phyloP scores from a whole-genome alignment of 2,113 vertebrate species.

The Cebidichthys violaceus region DNA sequence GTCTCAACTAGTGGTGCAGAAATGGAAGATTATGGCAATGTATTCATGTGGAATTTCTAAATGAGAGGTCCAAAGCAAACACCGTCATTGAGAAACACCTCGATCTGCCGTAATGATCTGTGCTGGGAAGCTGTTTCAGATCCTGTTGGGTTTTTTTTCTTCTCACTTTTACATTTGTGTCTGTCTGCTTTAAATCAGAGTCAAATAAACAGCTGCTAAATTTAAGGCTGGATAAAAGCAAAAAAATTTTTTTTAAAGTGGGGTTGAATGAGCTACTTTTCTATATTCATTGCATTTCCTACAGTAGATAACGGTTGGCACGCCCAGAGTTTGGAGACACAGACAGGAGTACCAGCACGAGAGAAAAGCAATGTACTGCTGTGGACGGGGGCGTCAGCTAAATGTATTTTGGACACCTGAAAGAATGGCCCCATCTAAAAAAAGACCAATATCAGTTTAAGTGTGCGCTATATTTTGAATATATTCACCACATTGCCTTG shows the following conservation, averaged over 20 bases:
- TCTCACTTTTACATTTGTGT: slow-evolving; percentile 7
- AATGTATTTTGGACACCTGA: no score
- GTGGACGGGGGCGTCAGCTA: no score
- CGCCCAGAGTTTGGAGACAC: no score
- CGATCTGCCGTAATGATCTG: not conserved
- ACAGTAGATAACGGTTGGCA: no score
- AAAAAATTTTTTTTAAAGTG: no score
- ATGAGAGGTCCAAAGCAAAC: not conserved
- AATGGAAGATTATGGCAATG: slow-evolving; percentile 23
- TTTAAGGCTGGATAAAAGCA: not conserved
- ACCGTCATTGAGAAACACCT: not conserved
- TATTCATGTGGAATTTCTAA: slow-evolving; percentile 4
- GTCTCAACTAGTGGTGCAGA: slow-evolving; percentile 10
- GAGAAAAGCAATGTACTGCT: no score
- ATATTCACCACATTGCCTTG: not conserved
- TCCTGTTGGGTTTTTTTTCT: not conserved
- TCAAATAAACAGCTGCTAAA: not conserved
- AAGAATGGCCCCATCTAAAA: no score
- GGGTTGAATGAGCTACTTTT: no score
- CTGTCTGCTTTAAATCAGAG: not conserved
- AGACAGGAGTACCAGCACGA: no score
- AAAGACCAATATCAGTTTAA: no score
- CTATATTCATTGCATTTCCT: no score
- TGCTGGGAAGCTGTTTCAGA: slow-evolving; percentile 3
- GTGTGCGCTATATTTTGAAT: not conserved